Evolutionary conservation across 2,888 invertebrate genomes (phyloP).

Genomic region (Neoaliturus tenellus): DNA sequence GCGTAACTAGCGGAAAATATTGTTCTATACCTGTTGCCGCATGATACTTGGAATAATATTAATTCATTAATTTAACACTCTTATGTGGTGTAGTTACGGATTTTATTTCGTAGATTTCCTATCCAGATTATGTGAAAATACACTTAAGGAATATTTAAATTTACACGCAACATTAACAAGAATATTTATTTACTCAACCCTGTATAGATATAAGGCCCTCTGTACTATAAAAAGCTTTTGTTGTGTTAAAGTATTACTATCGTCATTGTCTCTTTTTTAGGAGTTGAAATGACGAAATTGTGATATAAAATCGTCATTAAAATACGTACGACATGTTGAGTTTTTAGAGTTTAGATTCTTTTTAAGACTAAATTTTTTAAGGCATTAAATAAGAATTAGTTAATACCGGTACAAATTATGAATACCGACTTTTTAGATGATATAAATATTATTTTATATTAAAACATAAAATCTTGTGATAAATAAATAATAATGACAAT

Average conservation of each 20-base stretch:
- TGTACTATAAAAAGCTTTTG: not conserved
- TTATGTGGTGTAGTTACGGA: too few species aligned
- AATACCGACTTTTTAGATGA: too few species aligned
- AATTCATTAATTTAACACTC: too few species aligned
- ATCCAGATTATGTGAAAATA: too few species aligned
- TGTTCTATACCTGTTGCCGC: too few species aligned
- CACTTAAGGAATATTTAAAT: too few species aligned
- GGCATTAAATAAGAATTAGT: not conserved
- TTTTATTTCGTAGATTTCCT: too few species aligned
- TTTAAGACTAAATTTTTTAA: not conserved
- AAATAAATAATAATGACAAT: not conserved
- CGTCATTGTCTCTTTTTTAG: not conserved
- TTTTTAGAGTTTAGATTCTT: slow-evolving; percentile 4
- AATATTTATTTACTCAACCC: not conserved
- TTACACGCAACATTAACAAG: not conserved
- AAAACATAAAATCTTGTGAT: not conserved
- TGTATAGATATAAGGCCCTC: not conserved
- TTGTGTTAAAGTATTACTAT: not conserved
- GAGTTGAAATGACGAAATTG: not conserved
- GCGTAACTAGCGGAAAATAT: too few species aligned
- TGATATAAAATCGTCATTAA: not conserved
- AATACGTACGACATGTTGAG: not conserved
- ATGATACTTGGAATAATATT: too few species aligned
- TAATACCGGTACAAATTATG: not conserved
- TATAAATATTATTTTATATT: too few species aligned